Base-by-base conservation (phyloP, 1,140 invertebrate genomes). In the Holcopasites calliopsidis region DNA sequence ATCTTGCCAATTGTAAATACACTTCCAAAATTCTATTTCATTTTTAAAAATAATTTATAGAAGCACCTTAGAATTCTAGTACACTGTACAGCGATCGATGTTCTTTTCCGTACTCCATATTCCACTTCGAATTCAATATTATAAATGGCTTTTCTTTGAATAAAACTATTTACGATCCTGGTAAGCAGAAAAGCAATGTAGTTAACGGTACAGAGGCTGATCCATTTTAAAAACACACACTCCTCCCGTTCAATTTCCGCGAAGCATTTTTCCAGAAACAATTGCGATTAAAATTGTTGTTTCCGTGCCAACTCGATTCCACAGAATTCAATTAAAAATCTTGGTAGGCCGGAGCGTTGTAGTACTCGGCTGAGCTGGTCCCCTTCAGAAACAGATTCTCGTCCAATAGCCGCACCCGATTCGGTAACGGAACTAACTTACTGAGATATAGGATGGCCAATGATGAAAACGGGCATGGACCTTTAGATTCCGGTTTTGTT, bases 341-440 rank as follows among this genome's bases (percentile, higher is more conserved):
- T 23, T 18, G n/a, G 44, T 28, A 28, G 31, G 5, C 18, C 28
- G 5, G 26, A n/a, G n/a, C 1, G 33, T 21, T 11, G 38, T 44
- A 18, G 18, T 18, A 8, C 13, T 0, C 1, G 1, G 3, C 8
- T n/a, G 23, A n/a, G 6, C 1, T 2, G 3, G 2, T 26, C 10
- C 23, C 18, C 11, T 3, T 40, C 50, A 13, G 4, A 16, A 35
- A 68, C 23, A 21, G 8, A 11, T 38, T 11, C 16, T 26, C 10
- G 10, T 58, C 31, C 18, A 35, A 21, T 16, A 28, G n/a, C 3
- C 6, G 28, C 5, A 6, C 2, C 13, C 33, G 23, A 42, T 28
- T 21, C 23, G 13, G 23, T 28, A 23, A 38, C 40, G 28, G 10
- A 40, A 62, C 18, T 31, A 70, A 57, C 55, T 79, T 79, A 77